These are phyloP conservation scores for Prolemur simus DNA, from an alignment of 2,113 vertebrate species.

Conservation along the genomic window DNA sequence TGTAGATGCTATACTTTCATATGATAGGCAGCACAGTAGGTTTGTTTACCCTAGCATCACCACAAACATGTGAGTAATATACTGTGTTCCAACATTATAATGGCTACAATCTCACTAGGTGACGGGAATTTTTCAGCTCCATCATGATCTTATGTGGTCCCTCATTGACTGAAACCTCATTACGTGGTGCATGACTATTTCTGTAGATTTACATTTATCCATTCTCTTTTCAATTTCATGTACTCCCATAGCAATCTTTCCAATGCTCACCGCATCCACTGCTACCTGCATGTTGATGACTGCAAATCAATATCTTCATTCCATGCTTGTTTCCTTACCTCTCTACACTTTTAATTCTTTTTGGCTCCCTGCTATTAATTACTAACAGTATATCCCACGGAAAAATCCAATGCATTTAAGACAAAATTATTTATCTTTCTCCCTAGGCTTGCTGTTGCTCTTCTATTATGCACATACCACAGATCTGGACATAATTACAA, in stretches of 20 bases:
- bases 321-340: background rate
- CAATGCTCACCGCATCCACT: accelerated
- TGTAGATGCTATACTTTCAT: background rate
- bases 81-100: background rate
- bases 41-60: background rate
- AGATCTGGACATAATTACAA: background rate
- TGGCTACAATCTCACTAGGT: background rate
- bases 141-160: background rate
- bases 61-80: background rate
- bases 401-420: background rate
- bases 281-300: too few species aligned
- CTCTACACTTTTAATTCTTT: background rate
- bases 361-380: background rate
- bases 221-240: background rate
- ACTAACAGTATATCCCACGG: background rate
- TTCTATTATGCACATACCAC: background rate
- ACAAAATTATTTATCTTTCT: background rate
- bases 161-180: background rate
- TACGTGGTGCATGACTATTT: background rate
- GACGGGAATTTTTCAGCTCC: background rate
- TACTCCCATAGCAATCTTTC: background rate
- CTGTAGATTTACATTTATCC: background rate
- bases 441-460: background rate
- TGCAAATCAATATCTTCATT: background rate
- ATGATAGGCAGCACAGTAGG: background rate